Base-by-base conservation (phyloP, 2,888 invertebrate genomes). In the Sphaerophoria rueppellii region DNA sequence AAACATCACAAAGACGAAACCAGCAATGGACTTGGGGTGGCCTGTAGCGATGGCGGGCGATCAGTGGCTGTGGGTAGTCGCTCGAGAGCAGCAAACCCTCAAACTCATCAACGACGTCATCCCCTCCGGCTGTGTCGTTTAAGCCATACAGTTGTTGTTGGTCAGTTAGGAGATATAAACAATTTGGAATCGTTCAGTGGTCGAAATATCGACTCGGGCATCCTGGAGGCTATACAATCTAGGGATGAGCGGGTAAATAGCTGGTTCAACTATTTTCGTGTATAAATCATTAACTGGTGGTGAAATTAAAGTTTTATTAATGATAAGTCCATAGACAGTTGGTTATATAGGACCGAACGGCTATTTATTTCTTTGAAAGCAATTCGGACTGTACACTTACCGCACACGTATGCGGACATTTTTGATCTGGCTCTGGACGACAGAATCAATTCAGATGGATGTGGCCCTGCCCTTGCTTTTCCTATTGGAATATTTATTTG, bases 271-370 rank as follows among this genome's bases (percentile, higher is more conserved):
- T 77, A 77, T 71, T 78, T 74, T 82, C 65, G 74, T 52, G 63
- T 74, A 86, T 86, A 86, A 86, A 86, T 86, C 86, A 86, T 86
- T 86, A 82, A 78, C 77, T 74, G 74, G 81, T 86, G 85, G 81
- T 78, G 86, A 82, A 86, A 86, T 86, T 86, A 86, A 86, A 86
- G 82, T 86, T 86, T 86, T 86, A 86, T 86, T 86, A 86, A 86
- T 71, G 86, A 86, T 86, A 82, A 86, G 77, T 86, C 77, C 77
- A 80, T 78, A 78, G 72, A 85, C 76, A 81, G 81, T 46, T 71
- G 75, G 80, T 2, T 24, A 80, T 81, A 81, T 76, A 85, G 73
- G 85, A 85, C 85, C 77, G 81, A 80, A 81, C 72, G 76, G 80
- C 72, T 81, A 85, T 85, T 85, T 85, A 85, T 85, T 85, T 85